Percentiles rank a stretch among this genome's conserved stretches.
Evolutionary conservation across 2,113 vertebrate species (phyloP).

Genomic region (Cyanoderma ruficeps): DNA sequence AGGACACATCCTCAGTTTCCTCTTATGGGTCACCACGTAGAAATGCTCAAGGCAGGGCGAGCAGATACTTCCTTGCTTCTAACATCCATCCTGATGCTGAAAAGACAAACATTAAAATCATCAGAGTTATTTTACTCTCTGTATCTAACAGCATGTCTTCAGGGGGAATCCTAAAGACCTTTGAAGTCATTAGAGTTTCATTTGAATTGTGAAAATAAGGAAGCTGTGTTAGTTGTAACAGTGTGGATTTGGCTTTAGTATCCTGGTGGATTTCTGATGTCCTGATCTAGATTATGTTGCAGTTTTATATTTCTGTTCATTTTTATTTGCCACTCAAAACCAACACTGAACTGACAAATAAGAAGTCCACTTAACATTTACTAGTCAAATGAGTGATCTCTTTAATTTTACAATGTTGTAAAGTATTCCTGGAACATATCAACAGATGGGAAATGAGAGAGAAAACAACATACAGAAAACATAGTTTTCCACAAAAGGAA

Average conservation of each 20-base stretch:
- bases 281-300: background rate
- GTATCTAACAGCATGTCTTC: background rate
- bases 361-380: background rate
- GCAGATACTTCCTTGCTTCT: background rate
- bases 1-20: background rate
- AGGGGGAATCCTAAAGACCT: background rate
- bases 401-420: background rate
- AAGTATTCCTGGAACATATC: background rate
- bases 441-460: background rate
- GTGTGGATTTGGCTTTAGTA: background rate
- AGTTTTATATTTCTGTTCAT: background rate
- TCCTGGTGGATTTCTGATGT: background rate
- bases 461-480: background rate
- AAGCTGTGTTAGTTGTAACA: background rate
- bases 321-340: background rate
- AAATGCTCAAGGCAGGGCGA: background rate
- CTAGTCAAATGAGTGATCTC: background rate
- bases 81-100: background rate
- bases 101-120: background rate
- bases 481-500: background rate
- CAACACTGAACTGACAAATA: background rate
- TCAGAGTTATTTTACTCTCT: background rate
- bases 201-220: background rate
- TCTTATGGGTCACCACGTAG: background rate
- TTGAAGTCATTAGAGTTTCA: background rate